Conservation (phyloP, 2,797 vertebrate species). For the Propithecus perrieri region DNA sequence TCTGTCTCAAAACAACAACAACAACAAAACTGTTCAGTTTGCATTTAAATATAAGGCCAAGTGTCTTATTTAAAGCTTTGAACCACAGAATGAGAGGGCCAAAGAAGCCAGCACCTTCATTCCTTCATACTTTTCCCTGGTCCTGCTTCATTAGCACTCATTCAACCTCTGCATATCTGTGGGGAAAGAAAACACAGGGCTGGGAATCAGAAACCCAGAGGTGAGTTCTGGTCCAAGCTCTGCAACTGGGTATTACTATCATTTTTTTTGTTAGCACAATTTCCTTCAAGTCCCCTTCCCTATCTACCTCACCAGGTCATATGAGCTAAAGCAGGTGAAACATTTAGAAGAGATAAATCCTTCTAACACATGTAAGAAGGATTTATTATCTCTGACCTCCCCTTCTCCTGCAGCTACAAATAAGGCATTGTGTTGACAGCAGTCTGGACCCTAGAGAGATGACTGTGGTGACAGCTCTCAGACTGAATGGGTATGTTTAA, state of each 20-base stretch:
- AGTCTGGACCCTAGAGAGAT: not conserved
- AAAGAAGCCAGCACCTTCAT: not conserved
- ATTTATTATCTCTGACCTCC: not conserved
- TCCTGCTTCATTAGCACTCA: not conserved
- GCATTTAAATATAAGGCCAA: not conserved
- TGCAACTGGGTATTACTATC: not conserved
- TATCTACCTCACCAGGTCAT: not conserved
- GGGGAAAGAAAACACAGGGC: not conserved
- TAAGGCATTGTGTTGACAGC: not conserved
- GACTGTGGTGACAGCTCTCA: not conserved
- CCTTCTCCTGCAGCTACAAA: not conserved
- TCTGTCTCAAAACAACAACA: too few relatives aligned
- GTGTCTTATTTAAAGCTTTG: not conserved
- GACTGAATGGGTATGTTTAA: not conserved
- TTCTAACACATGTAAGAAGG: not conserved
- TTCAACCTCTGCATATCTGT: not conserved
- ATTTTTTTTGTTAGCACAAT: not conserved
- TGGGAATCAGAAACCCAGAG: not conserved
- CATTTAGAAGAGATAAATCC: not conserved
- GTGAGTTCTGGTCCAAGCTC: not conserved
- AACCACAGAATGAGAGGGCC: not conserved
- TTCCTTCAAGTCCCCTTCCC: slow-evolving; percentile 18
- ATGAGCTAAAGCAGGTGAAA: not conserved
- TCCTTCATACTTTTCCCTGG: not conserved
- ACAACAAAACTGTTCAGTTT: not conserved